Conservation (phyloP, 2,888 invertebrate genomes). For the Ectemnius lituratus region DNA sequence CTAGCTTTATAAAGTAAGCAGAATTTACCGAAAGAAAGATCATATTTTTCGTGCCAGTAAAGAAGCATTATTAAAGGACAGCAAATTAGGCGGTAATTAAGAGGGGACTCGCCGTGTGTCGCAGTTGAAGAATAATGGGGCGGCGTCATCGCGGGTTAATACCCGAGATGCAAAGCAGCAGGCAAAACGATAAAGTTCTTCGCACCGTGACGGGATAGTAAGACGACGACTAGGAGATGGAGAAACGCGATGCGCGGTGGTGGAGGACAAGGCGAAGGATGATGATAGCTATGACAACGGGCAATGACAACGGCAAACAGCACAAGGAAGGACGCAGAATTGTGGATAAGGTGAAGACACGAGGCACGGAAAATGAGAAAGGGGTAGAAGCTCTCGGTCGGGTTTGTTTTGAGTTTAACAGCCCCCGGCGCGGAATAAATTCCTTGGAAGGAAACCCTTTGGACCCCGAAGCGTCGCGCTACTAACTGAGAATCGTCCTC, state of each 20-base stretch:
- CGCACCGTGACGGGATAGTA: constrained; percentile 49
- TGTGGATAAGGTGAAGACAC: constrained; percentile 53
- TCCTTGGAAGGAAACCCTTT: constrained; percentile 72
- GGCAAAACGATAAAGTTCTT: constrained; percentile 60
- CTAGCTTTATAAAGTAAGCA: too few relatives aligned
- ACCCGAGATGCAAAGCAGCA: constrained; percentile 59
- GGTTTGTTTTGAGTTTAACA: constrained; percentile 73
- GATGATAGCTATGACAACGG: constrained; percentile 12
- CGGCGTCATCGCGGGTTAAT: constrained; percentile 54
- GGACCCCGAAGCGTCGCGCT: constrained; percentile 60
- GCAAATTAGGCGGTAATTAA: constrained; percentile 60
- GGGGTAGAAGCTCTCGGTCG: constrained; percentile 36
- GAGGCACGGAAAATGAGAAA: constrained; percentile 55
- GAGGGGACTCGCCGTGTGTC: constrained; percentile 33
- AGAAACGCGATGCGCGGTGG: too few relatives aligned
- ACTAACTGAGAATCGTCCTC: constrained; percentile 45
- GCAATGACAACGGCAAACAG: constrained; percentile 20
- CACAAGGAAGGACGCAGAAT: constrained; percentile 1
- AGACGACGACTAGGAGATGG: background rate
- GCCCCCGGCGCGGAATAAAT: constrained; percentile 70
- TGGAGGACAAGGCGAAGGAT: background rate
- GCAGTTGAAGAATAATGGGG: constrained; percentile 59
- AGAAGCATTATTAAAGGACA: constrained; percentile 31
- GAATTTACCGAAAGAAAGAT: too few relatives aligned
- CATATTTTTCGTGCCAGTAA: too few relatives aligned